Percentiles rank a stretch among this genome's conserved stretches.
Evolutionary conservation across 2,888 invertebrate genomes (phyloP).

Genomic region (Alloplasta piceator): DNA sequence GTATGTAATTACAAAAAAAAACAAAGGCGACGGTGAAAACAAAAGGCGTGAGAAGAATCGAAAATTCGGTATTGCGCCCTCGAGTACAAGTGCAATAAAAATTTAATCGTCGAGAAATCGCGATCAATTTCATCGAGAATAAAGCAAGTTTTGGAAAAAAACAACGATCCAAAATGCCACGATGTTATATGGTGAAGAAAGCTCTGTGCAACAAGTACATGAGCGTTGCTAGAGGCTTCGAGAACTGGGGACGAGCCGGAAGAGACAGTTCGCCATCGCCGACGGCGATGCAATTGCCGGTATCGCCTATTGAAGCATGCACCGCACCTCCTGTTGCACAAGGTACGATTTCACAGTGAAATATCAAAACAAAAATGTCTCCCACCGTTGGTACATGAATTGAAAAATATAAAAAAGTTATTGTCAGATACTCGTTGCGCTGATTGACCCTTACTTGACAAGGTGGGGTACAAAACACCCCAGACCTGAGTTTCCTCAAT

Average conservation of each 20-base stretch:
- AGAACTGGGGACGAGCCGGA: conserved; percentile 78
- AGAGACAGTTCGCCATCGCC: conserved; percentile 75
- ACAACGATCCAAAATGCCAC: conserved; percentile 86
- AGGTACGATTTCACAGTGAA: conserved; percentile 70
- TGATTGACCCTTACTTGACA: too few relatives aligned
- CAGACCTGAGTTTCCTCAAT: too few relatives aligned
- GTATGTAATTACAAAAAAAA: conserved; percentile 20
- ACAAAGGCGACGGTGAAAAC: not conserved
- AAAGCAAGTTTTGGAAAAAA: conserved; percentile 35
- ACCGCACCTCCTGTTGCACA: conserved; percentile 72
- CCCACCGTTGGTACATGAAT: too few relatives aligned
- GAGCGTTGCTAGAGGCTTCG: conserved; percentile 80
- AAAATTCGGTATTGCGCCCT: not conserved
- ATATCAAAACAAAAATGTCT: not conserved
- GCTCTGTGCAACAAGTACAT: conserved; percentile 84
- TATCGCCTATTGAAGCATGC: conserved; percentile 73
- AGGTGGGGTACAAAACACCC: too few relatives aligned
- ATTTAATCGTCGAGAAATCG: not conserved
- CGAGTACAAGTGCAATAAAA: not conserved
- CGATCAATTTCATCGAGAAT: conserved; percentile 11
- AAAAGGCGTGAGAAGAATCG: not conserved
- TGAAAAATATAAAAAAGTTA: too few relatives aligned
- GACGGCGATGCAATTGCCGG: conserved; percentile 67
- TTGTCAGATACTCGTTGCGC: too few relatives aligned
- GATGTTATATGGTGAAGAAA: conserved; percentile 91